These are phyloP conservation scores for Gnathonemus longibarbis DNA, from an alignment of 2,113 vertebrate genomes.

Conservation along the genomic window DNA sequence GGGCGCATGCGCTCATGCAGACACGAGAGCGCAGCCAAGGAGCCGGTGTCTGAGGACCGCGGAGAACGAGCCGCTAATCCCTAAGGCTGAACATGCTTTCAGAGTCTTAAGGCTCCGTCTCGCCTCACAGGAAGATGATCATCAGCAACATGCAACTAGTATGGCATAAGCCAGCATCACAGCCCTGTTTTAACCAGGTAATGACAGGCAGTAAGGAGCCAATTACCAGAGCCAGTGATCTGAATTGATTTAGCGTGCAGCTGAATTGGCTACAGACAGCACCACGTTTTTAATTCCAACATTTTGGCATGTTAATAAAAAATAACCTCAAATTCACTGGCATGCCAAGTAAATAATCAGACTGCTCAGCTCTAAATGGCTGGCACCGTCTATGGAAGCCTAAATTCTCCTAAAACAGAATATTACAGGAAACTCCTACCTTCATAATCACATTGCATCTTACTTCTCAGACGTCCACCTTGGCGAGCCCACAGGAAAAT, in stretches of 20 bases:
- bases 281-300: background rate
- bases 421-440: background rate
- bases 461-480: constrained; percentile 4
- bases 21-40: background rate
- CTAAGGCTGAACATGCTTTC: background rate
- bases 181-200: background rate
- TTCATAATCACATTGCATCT: background rate
- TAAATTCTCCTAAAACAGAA: background rate
- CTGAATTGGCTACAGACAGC: background rate
- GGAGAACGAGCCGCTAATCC: background rate
- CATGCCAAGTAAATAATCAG: constrained; percentile 1
- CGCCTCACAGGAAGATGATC: background rate
- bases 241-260: constrained; percentile 2
- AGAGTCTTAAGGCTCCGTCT: background rate
- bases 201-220: background rate
- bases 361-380: background rate
- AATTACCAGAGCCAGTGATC: background rate
- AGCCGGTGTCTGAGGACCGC: background rate
- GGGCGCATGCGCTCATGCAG: background rate
- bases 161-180: background rate
- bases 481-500: constrained; percentile 26
- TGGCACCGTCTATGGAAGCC: background rate
- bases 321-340: background rate
- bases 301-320: background rate
- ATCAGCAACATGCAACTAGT: background rate